phyloP scores from a whole-genome alignment of 2,888 invertebrate genomes.

The Saturnia japonica region DNA sequence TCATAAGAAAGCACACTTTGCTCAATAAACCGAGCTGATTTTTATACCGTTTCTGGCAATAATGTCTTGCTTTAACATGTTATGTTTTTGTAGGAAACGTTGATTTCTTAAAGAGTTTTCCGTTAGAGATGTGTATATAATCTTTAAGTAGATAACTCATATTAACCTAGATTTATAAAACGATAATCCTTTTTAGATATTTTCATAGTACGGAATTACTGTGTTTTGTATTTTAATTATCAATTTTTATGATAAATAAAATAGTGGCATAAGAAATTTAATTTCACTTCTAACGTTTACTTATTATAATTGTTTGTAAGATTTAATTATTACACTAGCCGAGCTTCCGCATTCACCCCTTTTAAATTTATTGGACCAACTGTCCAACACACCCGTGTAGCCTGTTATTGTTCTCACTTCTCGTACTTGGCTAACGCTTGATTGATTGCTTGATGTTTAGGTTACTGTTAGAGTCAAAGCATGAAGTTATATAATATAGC shows the following conservation, averaged over 20 bases:
- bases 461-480: no score
- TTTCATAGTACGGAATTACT: neutral
- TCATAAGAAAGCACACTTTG: constrained; percentile 14
- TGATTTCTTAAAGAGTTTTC: neutral
- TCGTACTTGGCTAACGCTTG: no score
- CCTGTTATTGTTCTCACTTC: no score
- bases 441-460: no score
- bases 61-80: neutral
- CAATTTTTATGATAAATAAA: neutral
- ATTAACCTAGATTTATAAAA: no score
- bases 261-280: neutral
- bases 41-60: constrained; percentile 9
- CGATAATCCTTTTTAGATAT: neutral
- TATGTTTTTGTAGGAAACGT: neutral
- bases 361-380: no score
- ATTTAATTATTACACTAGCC: neutral
- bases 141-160: neutral
- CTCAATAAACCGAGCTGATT: constrained; percentile 1
- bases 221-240: neutral
- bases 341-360: no score
- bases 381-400: no score
- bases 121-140: neutral
- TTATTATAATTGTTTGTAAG: neutral
- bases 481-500: no score
- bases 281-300: neutral